phyloP scores from a whole-genome alignment of 1,140 invertebrate species.

The Trichonephila clavipes region DNA sequence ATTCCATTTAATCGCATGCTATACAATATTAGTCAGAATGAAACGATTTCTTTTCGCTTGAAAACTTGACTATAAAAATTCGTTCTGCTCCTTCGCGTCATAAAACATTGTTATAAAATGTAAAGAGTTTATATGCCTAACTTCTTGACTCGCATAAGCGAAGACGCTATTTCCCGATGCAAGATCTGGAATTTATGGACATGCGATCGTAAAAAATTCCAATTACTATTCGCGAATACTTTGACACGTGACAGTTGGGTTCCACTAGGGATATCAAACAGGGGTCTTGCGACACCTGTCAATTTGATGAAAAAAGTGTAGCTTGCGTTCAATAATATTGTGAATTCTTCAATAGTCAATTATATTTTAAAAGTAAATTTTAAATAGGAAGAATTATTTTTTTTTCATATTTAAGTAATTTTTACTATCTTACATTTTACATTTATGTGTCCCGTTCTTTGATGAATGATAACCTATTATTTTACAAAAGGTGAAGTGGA shows the following conservation, averaged over 20 bases:
- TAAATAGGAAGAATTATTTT: too few species aligned
- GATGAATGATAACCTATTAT: too few species aligned
- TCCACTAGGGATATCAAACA: background rate
- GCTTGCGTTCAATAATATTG: too few species aligned
- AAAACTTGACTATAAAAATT: background rate
- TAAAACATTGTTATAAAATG: background rate
- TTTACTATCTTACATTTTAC: too few species aligned
- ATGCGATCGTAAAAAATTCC: background rate
- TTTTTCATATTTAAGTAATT: too few species aligned
- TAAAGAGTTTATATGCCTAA: background rate
- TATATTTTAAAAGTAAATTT: too few species aligned
- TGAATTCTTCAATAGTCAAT: too few species aligned
- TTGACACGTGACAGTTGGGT: background rate
- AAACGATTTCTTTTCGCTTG: background rate
- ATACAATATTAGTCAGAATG: too few species aligned
- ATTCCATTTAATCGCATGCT: too few species aligned
- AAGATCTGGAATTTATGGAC: constrained; percentile 17
- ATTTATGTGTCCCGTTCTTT: too few species aligned
- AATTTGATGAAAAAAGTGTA: background rate
- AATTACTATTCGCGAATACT: background rate
- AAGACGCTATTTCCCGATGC: background rate
- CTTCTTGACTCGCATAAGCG: background rate
- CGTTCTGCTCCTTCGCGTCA: background rate
- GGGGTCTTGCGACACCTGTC: background rate
- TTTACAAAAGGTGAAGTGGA: too few species aligned